Percentiles rank a stretch among this genome's conserved stretches.
These are phyloP conservation scores for Nematolebias whitei DNA, from an alignment of 2,113 vertebrate genomes.

Conservation along the genomic window DNA sequence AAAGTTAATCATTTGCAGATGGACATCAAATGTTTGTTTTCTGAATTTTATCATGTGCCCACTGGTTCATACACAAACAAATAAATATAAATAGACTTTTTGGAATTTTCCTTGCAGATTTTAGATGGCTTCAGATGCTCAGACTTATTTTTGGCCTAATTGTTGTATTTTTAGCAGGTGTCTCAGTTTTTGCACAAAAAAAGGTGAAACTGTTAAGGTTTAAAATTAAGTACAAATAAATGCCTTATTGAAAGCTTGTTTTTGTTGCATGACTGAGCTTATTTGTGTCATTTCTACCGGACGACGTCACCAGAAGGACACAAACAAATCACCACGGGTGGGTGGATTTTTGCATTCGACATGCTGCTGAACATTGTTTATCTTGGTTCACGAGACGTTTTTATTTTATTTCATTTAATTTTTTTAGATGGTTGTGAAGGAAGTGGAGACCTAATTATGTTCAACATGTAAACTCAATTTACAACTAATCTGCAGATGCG, in stretches of 20 bases:
- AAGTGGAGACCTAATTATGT: slow-evolving; percentile 80
- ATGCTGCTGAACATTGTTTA: neutral
- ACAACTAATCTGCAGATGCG: slow-evolving; percentile 75
- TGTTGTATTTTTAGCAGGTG: slow-evolving; percentile 1
- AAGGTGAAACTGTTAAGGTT: slow-evolving; percentile 45
- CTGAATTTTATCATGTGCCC: too few relatives aligned
- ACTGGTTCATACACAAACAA: too few relatives aligned
- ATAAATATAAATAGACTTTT: too few relatives aligned
- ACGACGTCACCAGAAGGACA: neutral
- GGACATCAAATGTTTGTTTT: too few relatives aligned
- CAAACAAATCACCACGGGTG: slow-evolving; percentile 53
- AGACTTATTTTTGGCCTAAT: neutral
- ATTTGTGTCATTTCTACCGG: slow-evolving; percentile 23
- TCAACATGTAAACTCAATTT: slow-evolving; percentile 82
- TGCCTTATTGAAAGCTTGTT: neutral
- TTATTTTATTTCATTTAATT: too few relatives aligned
- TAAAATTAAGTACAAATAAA: neutral
- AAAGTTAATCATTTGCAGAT: too few relatives aligned
- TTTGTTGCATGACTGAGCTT: neutral
- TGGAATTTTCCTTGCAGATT: slow-evolving; percentile 9
- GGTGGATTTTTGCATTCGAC: slow-evolving; percentile 1
- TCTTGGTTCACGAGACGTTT: neutral
- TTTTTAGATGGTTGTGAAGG: slow-evolving; percentile 69
- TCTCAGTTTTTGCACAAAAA: slow-evolving; percentile 28
- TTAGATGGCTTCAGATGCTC: neutral